These are phyloP conservation scores for Aspidiotus destructor DNA, from an alignment of 2,888 invertebrate species.

Conservation along the genomic window DNA sequence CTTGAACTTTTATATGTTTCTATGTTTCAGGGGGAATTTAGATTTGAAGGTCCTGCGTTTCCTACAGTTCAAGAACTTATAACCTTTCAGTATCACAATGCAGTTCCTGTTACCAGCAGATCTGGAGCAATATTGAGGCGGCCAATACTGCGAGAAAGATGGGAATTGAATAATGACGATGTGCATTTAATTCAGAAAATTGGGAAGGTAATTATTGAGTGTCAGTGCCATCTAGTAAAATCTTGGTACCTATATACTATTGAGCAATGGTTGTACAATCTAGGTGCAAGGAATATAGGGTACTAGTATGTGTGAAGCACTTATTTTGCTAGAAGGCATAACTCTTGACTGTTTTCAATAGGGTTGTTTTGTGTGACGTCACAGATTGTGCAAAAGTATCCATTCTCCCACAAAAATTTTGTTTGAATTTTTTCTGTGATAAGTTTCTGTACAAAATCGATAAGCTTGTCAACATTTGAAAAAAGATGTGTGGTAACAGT, in stretches of 20 bases:
- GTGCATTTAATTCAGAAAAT: slow-evolving; percentile 85
- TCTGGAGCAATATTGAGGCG: slow-evolving; percentile 80
- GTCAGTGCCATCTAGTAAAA: not conserved
- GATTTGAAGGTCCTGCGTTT: slow-evolving; percentile 89
- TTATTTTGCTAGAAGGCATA: too few species aligned
- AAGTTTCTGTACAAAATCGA: too few species aligned
- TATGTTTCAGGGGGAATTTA: slow-evolving; percentile 65
- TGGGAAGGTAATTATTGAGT: slow-evolving; percentile 61
- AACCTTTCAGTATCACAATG: slow-evolving; percentile 75
- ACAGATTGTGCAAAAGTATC: too few species aligned
- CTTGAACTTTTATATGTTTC: not conserved
- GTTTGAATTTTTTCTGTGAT: too few species aligned
- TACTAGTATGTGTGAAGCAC: too few species aligned
- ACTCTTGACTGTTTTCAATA: too few species aligned
- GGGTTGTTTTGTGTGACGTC: too few species aligned
- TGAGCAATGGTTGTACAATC: too few species aligned
- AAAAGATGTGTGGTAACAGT: too few species aligned
- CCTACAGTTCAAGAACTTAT: slow-evolving; percentile 87
- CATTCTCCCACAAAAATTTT: too few species aligned
- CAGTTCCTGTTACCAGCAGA: slow-evolving; percentile 79
- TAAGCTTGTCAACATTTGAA: too few species aligned
- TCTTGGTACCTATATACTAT: not conserved
- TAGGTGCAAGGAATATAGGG: too few species aligned
- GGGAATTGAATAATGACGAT: slow-evolving; percentile 94
- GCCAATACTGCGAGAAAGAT: slow-evolving; percentile 78